These are phyloP conservation scores for Clytia hemisphaerica DNA, from an alignment of 30 jellyfish, hydroid and myxozoan species.

Conservation along the genomic window DNA sequence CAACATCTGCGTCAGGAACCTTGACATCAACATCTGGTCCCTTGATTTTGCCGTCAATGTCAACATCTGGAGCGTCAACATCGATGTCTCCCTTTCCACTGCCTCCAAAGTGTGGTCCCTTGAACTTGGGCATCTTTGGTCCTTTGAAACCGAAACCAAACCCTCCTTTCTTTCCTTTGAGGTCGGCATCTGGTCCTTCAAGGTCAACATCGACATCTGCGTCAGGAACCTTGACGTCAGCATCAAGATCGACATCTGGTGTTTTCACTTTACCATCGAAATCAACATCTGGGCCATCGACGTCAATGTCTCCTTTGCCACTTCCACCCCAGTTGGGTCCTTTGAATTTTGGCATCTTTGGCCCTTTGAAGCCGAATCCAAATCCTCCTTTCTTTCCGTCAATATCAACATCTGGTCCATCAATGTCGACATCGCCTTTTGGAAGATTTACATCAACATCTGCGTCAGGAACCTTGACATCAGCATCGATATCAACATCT, in stretches of 20 bases:
- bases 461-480: too few species aligned
- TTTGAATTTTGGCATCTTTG: conserved; percentile 26
- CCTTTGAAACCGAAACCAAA: conserved; percentile 34
- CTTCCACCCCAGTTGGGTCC: conserved; percentile 14
- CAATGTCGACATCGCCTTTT: conserved; percentile 1
- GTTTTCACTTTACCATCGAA: conserved; percentile 6
- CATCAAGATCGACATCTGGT: conserved; percentile 1
- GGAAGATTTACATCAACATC: conserved; percentile 1
- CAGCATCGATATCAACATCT: conserved; percentile 10
- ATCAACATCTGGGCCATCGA: background rate
- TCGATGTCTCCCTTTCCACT: conserved; percentile 23
- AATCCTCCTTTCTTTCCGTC: conserved; percentile 22
- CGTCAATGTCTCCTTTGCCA: conserved; percentile 20
- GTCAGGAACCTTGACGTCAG: background rate
- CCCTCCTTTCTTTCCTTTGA: too few species aligned
- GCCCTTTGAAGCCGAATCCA: conserved; percentile 22
- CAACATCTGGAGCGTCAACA: conserved; percentile 32
- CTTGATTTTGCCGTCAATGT: conserved; percentile 12
- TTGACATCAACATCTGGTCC: too few species aligned
- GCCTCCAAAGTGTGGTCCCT: conserved; percentile 24
- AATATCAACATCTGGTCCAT: conserved; percentile 21
- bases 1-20: too few species aligned
- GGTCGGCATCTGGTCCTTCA: too few species aligned
- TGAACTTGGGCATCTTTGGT: conserved; percentile 1
- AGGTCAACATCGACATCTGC: conserved; percentile 19